These are phyloP conservation scores for Chrysopilus asiliformis DNA, from an alignment of 2,888 invertebrate genomes.

Conservation along the genomic window DNA sequence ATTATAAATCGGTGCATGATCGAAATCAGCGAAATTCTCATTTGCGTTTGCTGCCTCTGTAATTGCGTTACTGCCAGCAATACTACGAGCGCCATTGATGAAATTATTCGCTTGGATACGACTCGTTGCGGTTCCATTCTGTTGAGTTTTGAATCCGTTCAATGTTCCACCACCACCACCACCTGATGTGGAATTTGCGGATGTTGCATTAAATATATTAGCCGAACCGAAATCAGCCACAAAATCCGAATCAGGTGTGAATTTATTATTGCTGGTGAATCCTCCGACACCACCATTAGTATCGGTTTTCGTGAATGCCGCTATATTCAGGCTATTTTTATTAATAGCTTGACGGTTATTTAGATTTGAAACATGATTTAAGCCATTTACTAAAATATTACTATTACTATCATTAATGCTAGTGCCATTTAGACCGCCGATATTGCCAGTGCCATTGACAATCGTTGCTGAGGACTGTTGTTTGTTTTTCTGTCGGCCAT, in stretches of 20 bases:
- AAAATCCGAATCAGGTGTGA: constrained; percentile 40
- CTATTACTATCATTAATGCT: constrained; percentile 5
- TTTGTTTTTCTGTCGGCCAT: constrained; percentile 6
- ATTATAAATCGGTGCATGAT: constrained; percentile 55
- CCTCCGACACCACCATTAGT: constrained; percentile 1
- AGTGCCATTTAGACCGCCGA: background rate
- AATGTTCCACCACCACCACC: too few relatives aligned
- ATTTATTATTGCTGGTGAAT: constrained; percentile 21
- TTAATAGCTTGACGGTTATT: constrained; percentile 8
- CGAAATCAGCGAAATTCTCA: constrained; percentile 56
- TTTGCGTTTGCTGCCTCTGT: constrained; percentile 17
- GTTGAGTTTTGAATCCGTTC: constrained; percentile 11
- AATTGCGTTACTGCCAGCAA: constrained; percentile 12
- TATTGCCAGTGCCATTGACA: constrained; percentile 8
- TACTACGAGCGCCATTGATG: constrained; percentile 9
- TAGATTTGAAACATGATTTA: constrained; percentile 17
- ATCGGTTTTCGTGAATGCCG: constrained; percentile 6
- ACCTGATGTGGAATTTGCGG: constrained; percentile 8
- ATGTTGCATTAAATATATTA: constrained; percentile 50
- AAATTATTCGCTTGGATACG: constrained; percentile 4
- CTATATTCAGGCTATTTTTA: constrained; percentile 11
- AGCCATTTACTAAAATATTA: constrained; percentile 4
- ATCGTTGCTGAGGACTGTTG: constrained; percentile 10
- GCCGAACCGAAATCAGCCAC: constrained; percentile 60
- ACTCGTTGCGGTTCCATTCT: constrained; percentile 4